These are phyloP conservation scores for Pseudonaja textilis DNA, from an alignment of 2,113 vertebrate species.

Conservation along the genomic window DNA sequence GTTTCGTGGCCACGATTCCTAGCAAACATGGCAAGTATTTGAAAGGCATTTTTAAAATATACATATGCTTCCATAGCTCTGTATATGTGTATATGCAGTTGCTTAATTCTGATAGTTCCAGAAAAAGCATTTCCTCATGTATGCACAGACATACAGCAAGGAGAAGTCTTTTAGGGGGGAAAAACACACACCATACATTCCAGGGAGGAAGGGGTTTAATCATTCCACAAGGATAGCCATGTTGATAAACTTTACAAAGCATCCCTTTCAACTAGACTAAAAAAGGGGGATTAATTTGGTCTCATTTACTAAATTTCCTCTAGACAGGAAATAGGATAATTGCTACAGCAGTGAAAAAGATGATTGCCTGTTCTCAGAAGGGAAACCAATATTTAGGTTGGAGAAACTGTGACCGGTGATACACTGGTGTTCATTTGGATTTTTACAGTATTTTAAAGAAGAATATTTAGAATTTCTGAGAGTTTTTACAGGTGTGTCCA, in stretches of 20 bases:
- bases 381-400: neutral
- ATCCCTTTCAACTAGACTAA: neutral
- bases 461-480: neutral
- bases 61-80: neutral
- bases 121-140: neutral
- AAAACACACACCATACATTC: neutral
- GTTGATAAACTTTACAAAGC: neutral
- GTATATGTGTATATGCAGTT: neutral
- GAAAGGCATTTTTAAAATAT: neutral
- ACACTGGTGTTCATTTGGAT: neutral
- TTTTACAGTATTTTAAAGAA: neutral
- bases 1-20: neutral
- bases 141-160: neutral
- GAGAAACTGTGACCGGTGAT: neutral
- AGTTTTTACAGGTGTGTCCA: neutral
- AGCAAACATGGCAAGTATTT: neutral
- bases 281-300: neutral
- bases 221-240: neutral
- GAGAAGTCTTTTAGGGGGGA: neutral
- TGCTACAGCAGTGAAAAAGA: neutral
- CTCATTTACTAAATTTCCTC: neutral
- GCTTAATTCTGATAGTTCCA: neutral
- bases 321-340: neutral
- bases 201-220: neutral
- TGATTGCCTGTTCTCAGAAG: neutral